Conservation (phyloP, 2,888 invertebrate species). For the Acronicta aceris region DNA sequence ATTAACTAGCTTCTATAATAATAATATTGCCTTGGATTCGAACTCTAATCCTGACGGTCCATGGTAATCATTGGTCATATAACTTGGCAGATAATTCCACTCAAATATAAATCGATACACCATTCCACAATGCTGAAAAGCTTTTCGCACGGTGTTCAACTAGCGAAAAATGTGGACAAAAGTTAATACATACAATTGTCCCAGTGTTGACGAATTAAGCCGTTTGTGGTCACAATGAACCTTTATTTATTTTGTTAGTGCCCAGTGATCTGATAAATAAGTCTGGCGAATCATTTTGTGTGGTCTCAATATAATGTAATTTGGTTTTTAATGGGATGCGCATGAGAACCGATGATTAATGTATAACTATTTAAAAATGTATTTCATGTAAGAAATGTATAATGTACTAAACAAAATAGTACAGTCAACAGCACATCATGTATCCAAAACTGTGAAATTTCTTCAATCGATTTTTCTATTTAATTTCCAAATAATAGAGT, state of each 20-base stretch:
- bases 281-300: conserved; percentile 49
- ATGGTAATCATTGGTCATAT: no score
- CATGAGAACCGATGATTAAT: conserved; percentile 30
- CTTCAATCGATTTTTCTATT: no score
- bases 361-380: neutral
- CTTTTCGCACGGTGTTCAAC: conserved; percentile 64
- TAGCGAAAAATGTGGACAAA: conserved; percentile 56
- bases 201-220: conserved; percentile 60
- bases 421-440: no score
- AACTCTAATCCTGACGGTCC: no score
- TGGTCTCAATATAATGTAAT: conserved; percentile 30
- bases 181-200: conserved; percentile 54
- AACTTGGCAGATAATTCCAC: conserved; percentile 15
- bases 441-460: no score
- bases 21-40: no score
- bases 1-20: no score
- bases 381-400: neutral
- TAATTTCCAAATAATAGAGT: no score
- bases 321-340: conserved; percentile 40
- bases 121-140: conserved; percentile 34
- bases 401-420: no score
- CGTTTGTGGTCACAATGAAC: conserved; percentile 49
- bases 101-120: conserved; percentile 24
- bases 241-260: conserved; percentile 56
- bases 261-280: conserved; percentile 65